Conservation (phyloP, 2,113 vertebrate species). For the Toxotes jaculatrix region DNA sequence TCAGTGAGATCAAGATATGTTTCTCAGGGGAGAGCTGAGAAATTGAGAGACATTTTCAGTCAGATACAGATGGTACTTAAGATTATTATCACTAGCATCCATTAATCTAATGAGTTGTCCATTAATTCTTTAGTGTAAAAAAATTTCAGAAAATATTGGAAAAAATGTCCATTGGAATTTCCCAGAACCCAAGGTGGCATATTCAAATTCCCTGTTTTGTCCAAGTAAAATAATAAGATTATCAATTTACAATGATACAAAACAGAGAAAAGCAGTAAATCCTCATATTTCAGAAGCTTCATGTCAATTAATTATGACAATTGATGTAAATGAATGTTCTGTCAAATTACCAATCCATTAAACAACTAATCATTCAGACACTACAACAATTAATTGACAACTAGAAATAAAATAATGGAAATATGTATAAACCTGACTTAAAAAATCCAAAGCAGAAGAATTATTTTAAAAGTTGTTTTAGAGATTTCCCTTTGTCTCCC, state of each 20-base stretch:
- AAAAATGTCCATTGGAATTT: neutral
- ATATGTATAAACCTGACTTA: neutral
- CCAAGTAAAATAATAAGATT: neutral
- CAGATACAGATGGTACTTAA: neutral
- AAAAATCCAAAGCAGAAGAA: neutral
- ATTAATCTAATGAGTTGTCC: neutral
- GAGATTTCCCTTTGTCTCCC: no score
- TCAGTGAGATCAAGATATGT: conserved; percentile 12
- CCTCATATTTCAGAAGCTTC: neutral
- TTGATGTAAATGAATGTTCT: neutral
- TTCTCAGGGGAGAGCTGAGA: conserved; percentile 5
- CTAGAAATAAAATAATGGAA: neutral
- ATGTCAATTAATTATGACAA: neutral
- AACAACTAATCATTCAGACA: neutral
- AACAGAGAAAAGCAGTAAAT: neutral
- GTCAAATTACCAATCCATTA: neutral
- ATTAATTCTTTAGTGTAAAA: neutral
- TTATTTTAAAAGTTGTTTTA: no score
- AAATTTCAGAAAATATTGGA: neutral
- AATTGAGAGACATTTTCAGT: conserved; percentile 7
- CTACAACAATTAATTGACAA: neutral
- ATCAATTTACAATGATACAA: neutral
- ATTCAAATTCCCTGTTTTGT: neutral
- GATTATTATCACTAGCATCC: neutral
- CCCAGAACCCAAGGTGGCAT: neutral